These are phyloP conservation scores for Setipinna tenuifilis DNA, from an alignment of 2,797 vertebrate genomes.

Conservation along the genomic window DNA sequence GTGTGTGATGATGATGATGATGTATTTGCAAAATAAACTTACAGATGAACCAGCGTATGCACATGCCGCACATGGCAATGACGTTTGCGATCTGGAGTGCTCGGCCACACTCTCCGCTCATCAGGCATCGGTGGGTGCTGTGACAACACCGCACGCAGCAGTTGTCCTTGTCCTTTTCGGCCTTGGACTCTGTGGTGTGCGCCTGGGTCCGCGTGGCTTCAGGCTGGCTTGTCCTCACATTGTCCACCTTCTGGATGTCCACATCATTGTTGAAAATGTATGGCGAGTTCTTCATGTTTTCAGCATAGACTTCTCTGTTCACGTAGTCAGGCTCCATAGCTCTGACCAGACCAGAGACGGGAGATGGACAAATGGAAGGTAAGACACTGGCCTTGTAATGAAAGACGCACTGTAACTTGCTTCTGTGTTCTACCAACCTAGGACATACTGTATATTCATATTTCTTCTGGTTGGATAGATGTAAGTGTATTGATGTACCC, in stretches of 20 bases:
- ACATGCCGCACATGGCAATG: conserved; percentile 50
- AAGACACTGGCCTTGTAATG: neutral
- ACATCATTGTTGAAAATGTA: neutral
- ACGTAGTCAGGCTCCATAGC: neutral
- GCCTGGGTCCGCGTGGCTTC: conserved; percentile 49
- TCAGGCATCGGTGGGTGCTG: conserved; percentile 50
- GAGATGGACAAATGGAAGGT: neutral
- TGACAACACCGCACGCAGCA: conserved; percentile 51
- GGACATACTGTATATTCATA: neutral
- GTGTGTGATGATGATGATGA: too few species aligned
- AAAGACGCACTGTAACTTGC: neutral
- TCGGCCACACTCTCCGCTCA: conserved; percentile 58
- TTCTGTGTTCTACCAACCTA: neutral
- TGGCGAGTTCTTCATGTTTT: neutral
- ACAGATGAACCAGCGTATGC: conserved; percentile 57
- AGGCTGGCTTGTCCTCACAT: conserved; percentile 40
- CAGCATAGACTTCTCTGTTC: neutral
- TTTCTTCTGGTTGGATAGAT: neutral
- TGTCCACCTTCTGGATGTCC: neutral
- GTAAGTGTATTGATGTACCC: neutral
- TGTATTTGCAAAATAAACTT: conserved; percentile 29
- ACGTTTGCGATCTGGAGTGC: conserved; percentile 52
- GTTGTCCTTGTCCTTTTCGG: conserved; percentile 30
- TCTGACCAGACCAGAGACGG: neutral
- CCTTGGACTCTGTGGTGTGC: conserved; percentile 33